Percentiles rank a stretch among this genome's conserved stretches.
phyloP scores from a whole-genome alignment of 2,888 invertebrate species.

The Drosophila conformis region DNA sequence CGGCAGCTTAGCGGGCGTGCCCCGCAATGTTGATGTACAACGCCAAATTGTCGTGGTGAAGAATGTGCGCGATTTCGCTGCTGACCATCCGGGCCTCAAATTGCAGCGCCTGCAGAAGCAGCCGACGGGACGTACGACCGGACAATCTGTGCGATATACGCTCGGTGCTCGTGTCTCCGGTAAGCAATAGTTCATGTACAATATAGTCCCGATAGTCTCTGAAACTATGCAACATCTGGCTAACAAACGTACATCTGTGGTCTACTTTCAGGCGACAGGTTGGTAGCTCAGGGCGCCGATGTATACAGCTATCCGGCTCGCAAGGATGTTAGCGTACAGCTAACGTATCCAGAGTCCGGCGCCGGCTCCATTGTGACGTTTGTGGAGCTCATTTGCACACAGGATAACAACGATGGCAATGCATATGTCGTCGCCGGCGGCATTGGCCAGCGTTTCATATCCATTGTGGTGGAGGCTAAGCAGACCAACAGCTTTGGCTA shows the following conservation, averaged over 20 bases:
- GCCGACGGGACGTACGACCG: slow-evolving; percentile 32
- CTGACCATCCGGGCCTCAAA: slow-evolving; percentile 72
- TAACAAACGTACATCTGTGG: background rate
- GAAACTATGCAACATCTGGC: slow-evolving; percentile 15
- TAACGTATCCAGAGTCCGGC: slow-evolving; percentile 81
- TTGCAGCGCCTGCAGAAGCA: slow-evolving; percentile 70
- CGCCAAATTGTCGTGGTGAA: slow-evolving; percentile 72
- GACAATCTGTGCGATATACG: slow-evolving; percentile 74
- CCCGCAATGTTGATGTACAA: slow-evolving; percentile 14
- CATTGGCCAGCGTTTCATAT: slow-evolving; percentile 82
- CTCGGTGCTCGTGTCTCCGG: slow-evolving; percentile 78
- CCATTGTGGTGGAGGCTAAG: slow-evolving; percentile 81
- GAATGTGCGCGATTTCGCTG: slow-evolving; percentile 74
- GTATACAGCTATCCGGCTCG: slow-evolving; percentile 63
- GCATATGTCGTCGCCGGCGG: slow-evolving; percentile 84
- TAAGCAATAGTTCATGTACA: slow-evolving; percentile 49
- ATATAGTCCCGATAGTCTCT: background rate
- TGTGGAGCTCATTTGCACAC: slow-evolving; percentile 78
- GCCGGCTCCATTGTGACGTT: slow-evolving; percentile 75
- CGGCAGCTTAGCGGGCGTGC: slow-evolving; percentile 41
- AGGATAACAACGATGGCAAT: slow-evolving; percentile 78
- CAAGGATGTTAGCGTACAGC: slow-evolving; percentile 80
- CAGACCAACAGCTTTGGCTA: slow-evolving; percentile 80
- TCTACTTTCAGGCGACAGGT: slow-evolving; percentile 74
- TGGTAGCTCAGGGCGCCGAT: slow-evolving; percentile 81